These are phyloP conservation scores for Sialis lutaria DNA, from an alignment of 2,888 invertebrate genomes.

Conservation along the genomic window DNA sequence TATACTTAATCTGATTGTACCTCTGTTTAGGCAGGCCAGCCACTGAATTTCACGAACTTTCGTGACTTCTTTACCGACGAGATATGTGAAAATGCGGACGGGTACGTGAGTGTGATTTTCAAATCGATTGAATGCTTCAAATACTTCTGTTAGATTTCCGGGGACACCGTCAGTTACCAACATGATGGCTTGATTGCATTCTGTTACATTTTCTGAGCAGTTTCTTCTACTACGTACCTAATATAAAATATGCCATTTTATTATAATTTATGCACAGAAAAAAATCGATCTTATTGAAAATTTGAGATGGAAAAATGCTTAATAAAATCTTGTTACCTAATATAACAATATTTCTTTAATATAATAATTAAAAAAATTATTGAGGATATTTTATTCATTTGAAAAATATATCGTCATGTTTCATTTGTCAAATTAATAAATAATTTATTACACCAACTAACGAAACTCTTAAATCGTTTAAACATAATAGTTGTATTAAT, in stretches of 20 bases:
- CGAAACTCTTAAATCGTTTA: too few species aligned
- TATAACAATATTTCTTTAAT: too few species aligned
- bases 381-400: too few species aligned
- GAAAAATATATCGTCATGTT: too few species aligned
- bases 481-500: too few species aligned
- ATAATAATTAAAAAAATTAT: too few species aligned
- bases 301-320: too few species aligned
- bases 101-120: conserved; percentile 52
- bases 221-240: conserved; percentile 32
- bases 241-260: background rate
- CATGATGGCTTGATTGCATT: conserved; percentile 93
- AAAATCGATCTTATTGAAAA: too few species aligned
- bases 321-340: too few species aligned
- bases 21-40: conserved; percentile 93
- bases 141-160: conserved; percentile 71
- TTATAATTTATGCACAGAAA: background rate
- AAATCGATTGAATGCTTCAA: conserved; percentile 55
- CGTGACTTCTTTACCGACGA: conserved; percentile 85
- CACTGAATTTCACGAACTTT: conserved; percentile 77
- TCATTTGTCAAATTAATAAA: too few species aligned
- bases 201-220: conserved; percentile 30
- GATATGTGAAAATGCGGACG: conserved; percentile 87
- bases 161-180: conserved; percentile 90
- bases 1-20: conserved; percentile 27
- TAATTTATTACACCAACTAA: too few species aligned